Base-by-base conservation (phyloP, 1,140 invertebrate genomes). In the Polypedilum vanderplanki region DNA sequence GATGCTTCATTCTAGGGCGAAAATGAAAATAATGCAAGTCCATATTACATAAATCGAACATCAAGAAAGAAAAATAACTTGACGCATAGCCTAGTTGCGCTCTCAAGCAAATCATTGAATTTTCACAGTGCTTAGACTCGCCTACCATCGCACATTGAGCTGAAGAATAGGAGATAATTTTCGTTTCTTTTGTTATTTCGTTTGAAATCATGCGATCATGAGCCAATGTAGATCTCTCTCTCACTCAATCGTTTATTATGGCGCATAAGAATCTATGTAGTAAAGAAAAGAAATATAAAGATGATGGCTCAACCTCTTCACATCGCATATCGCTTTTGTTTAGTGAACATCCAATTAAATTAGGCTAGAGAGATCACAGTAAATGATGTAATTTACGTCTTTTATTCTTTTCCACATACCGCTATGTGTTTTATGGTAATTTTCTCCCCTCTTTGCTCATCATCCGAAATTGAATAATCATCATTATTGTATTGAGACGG, bases 61-160 rank as follows among this genome's bases (percentile, higher is more conserved):
- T n/a, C 65, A 22, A 33, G 24, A 33, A 67, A 67, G 17, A 70
- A 7, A 70, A 20, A 20, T 20, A 70, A 70, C 65, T 70, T 70
- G 65, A 70, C 65, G 15, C 65, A 18, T 70, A 70, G 65, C 65
- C 65, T 70, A 70, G 65, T 70, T 70, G 65, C 10, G 65, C 65
- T 22, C 18, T 70, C 65, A 70, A 70, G 65, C 65, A 70, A 70
- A 70, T 70, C 65, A 70, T 70, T 70, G 65, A 70, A 70, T 70
- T 70, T 70, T 70, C 65, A 70, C 65, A 70, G 65, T 70, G 20
- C 65, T 70, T 70, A 70, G 17, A 22, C 65, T 70, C 17, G 17
- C 65, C 17, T 22, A 22, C 65, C 17, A 18, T 70, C 65, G 65
- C 65, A 15, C 46, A 57, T 17, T 57, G 46, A 12, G 10, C 46